phyloP scores from a whole-genome alignment of 2,888 invertebrate genomes.

The Quadriops clusia region DNA sequence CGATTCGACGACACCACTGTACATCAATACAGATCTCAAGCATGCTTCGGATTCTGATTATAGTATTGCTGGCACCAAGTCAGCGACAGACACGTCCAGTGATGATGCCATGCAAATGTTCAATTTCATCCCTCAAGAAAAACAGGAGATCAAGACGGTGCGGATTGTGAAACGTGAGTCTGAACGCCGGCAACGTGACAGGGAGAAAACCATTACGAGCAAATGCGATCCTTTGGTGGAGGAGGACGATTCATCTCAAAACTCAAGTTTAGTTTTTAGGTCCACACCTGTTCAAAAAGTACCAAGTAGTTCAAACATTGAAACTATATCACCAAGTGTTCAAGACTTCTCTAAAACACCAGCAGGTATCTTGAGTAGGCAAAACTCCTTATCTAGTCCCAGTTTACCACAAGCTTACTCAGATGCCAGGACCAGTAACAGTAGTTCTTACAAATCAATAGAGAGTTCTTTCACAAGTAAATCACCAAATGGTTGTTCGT shows the following conservation, averaged over 20 bases:
- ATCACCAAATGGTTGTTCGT: no score
- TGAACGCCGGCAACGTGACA: constrained; percentile 70
- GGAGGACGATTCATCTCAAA: constrained; percentile 31
- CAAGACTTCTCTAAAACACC: constrained; percentile 20
- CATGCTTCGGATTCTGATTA: constrained; percentile 23
- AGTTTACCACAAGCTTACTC: constrained; percentile 23
- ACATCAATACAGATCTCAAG: constrained; percentile 51
- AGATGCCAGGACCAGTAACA: constrained; percentile 18
- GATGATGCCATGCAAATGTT: constrained; percentile 26
- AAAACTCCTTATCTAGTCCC: constrained; percentile 25
- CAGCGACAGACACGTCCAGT: constrained; percentile 28
- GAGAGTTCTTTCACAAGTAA: no score
- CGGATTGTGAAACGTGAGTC: constrained; percentile 87
- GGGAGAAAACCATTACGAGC: constrained; percentile 47
- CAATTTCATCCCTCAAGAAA: constrained; percentile 48
- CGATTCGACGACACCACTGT: constrained; percentile 45
- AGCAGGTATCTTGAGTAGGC: constrained; percentile 21
- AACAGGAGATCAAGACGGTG: constrained; percentile 84
- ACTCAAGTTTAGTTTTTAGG: constrained; percentile 25
- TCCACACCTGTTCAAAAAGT: constrained; percentile 26
- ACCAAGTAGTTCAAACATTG: constrained; percentile 19
- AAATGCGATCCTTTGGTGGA: constrained; percentile 35
- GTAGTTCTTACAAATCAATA: no score
- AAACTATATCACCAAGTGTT: constrained; percentile 16
- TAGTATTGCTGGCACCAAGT: constrained; percentile 53